A percentile compares a stretch with the other conserved stretches of the same genome.
Evolutionary conservation across 1,140 invertebrate species (phyloP).

Genomic region (Drosophila bocki): DNA sequence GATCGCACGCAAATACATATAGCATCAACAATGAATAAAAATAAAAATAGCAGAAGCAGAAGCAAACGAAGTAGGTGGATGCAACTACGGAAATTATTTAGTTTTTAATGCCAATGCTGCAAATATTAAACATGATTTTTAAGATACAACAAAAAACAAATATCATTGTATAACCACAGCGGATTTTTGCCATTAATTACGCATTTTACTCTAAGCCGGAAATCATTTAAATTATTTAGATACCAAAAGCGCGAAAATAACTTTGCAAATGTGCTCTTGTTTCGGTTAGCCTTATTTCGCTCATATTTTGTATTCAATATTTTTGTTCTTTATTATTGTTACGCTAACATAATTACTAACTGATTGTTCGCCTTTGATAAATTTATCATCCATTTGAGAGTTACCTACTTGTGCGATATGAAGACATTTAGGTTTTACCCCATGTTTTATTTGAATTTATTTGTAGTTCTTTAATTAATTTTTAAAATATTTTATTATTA

Average conservation of each 20-base stretch:
- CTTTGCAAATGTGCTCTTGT: constrained; percentile 5
- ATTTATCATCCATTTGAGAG: constrained; percentile 51
- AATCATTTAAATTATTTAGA: constrained; percentile 52
- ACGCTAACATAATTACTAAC: constrained; percentile 28
- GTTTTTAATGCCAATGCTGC: constrained; percentile 57
- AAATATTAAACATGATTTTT: constrained; percentile 40
- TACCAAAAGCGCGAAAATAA: constrained; percentile 50
- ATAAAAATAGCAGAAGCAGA: constrained; percentile 3
- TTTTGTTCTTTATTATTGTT: constrained; percentile 49
- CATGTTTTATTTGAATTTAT: constrained; percentile 83
- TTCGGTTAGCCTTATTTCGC: constrained; percentile 21
- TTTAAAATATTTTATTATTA: constrained; percentile 68
- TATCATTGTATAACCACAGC: constrained; percentile 42
- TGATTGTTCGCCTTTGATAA: constrained; percentile 39
- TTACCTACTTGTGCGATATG: constrained; percentile 59
- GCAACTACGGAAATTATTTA: constrained; percentile 69
- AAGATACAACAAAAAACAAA: constrained; percentile 39
- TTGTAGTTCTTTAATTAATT: constrained; percentile 77
- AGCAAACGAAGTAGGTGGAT: constrained; percentile 27
- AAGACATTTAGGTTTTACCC: constrained; percentile 74
- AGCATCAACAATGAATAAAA: constrained; percentile 11
- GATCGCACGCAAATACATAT: constrained; percentile 40
- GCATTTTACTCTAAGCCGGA: constrained; percentile 72
- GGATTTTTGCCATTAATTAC: constrained; percentile 78
- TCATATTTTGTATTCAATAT: constrained; percentile 45